phyloP scores from a whole-genome alignment of 2,113 vertebrate species.

The Cheilinus undulatus region DNA sequence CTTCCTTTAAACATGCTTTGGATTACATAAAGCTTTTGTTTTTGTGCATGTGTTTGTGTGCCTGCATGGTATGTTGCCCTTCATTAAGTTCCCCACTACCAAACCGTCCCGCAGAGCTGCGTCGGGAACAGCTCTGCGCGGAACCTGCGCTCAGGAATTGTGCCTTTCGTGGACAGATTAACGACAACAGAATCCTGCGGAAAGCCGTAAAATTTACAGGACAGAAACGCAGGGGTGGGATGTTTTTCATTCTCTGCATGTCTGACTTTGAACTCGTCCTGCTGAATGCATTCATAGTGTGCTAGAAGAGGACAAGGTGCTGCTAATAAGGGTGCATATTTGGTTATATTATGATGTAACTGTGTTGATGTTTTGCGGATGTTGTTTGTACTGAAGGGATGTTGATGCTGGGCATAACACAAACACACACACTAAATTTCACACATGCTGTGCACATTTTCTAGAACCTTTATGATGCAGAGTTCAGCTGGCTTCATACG shows the following conservation, averaged over 20 bases:
- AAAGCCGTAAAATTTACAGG: constrained; percentile 62
- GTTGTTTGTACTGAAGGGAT: constrained; percentile 59
- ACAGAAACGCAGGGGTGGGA: constrained; percentile 17
- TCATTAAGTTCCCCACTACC: constrained; percentile 55
- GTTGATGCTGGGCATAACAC: constrained; percentile 41
- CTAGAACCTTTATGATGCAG: constrained; percentile 5
- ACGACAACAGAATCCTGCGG: constrained; percentile 58
- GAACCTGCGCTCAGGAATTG: neutral
- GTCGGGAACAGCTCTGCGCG: constrained; percentile 18
- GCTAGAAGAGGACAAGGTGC: constrained; percentile 36
- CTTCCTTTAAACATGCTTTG: constrained; percentile 38
- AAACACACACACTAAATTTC: constrained; percentile 32
- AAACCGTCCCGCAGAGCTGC: constrained; percentile 6
- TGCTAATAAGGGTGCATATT: constrained; percentile 64
- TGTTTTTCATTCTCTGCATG: constrained; percentile 58
- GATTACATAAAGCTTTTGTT: constrained; percentile 26
- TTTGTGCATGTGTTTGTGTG: constrained; percentile 28
- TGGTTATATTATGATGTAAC: constrained; percentile 56
- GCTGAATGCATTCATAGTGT: constrained; percentile 51
- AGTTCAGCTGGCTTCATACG: constrained; percentile 14
- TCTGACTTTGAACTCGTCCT: constrained; percentile 68
- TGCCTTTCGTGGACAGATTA: constrained; percentile 56
- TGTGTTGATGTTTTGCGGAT: constrained; percentile 64
- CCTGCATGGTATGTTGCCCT: constrained; percentile 50
- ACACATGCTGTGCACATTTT: constrained; percentile 67